Evolutionary conservation across 2,888 invertebrate genomes (phyloP).

Genomic region (Drosophila quinaria): DNA sequence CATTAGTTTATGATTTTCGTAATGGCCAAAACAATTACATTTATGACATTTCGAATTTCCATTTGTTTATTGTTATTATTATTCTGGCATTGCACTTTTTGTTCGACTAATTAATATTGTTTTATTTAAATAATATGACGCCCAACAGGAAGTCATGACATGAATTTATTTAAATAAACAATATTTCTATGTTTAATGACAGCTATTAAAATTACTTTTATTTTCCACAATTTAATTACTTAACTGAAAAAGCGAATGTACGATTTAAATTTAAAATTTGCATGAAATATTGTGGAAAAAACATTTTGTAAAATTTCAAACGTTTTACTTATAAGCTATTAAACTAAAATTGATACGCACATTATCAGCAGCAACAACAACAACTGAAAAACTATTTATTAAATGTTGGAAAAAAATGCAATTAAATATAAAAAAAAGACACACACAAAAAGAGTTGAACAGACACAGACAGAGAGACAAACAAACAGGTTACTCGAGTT

Average conservation of each 20-base stretch:
- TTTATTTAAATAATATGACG: constrained; percentile 12
- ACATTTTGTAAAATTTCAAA: constrained; percentile 13
- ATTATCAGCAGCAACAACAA: constrained; percentile 25
- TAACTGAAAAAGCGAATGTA: constrained; percentile 6
- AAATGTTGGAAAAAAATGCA: constrained; percentile 48
- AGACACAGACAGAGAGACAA: constrained; percentile 45
- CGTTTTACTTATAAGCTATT: neutral
- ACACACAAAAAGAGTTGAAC: constrained; percentile 12
- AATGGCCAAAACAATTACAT: constrained; percentile 45
- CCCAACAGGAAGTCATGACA: constrained; percentile 34
- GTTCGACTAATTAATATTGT: constrained; percentile 21
- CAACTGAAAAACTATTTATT: constrained; percentile 47
- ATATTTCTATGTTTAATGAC: no score
- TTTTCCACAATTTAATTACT: neutral
- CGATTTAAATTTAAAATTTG: constrained; percentile 18
- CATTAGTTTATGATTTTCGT: constrained; percentile 42
- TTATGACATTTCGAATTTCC: constrained; percentile 58
- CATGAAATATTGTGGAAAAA: constrained; percentile 16
- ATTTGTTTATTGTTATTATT: constrained; percentile 18
- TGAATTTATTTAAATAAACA: neutral
- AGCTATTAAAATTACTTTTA: constrained; percentile 1
- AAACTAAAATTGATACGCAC: constrained; percentile 38
- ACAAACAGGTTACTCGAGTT: constrained; percentile 79
- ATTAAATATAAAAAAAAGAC: constrained; percentile 37
- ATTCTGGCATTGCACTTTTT: constrained; percentile 14